A percentile compares a stretch with the other conserved stretches of the same genome.
These are phyloP conservation scores for Mythimna albipuncta DNA, from an alignment of 2,888 invertebrate species.

Conservation along the genomic window DNA sequence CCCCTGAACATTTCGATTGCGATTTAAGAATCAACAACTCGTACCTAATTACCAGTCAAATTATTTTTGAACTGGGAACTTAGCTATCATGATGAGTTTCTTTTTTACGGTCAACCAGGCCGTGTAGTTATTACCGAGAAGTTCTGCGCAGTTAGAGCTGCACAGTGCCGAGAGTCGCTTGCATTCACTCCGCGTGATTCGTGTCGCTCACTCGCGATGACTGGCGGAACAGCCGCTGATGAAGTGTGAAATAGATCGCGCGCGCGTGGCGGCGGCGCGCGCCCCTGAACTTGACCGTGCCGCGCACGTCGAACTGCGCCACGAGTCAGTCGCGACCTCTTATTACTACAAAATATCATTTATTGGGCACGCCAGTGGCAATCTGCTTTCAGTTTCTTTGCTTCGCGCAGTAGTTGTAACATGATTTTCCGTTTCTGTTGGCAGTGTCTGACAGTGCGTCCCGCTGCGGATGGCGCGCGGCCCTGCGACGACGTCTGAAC, in stretches of 20 bases:
- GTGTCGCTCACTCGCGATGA: constrained; percentile 40
- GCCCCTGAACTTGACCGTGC: constrained; percentile 45
- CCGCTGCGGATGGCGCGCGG: constrained; percentile 81
- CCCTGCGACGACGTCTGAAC: constrained; percentile 90
- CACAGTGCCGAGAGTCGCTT: not conserved
- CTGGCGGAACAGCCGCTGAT: constrained; percentile 42
- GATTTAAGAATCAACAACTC: not conserved
- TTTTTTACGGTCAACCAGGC: constrained; percentile 15
- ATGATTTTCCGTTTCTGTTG: constrained; percentile 43
- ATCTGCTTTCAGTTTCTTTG: too few species aligned
- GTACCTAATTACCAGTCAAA: not conserved
- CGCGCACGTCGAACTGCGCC: not conserved
- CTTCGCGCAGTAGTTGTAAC: too few species aligned
- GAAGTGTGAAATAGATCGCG: constrained; percentile 43
- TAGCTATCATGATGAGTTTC: constrained; percentile 8
- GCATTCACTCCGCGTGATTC: constrained; percentile 10
- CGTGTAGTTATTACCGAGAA: not conserved
- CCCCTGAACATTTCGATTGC: not conserved
- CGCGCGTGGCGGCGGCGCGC: constrained; percentile 21
- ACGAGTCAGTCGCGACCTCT: not conserved
- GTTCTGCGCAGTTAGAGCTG: constrained; percentile 14
- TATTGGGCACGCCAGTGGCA: not conserved
- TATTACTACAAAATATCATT: not conserved
- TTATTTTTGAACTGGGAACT: constrained; percentile 10
- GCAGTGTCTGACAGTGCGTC: constrained; percentile 87